These are phyloP conservation scores for Pimpla rufipes DNA, from an alignment of 2,888 invertebrate genomes.

Conservation along the genomic window DNA sequence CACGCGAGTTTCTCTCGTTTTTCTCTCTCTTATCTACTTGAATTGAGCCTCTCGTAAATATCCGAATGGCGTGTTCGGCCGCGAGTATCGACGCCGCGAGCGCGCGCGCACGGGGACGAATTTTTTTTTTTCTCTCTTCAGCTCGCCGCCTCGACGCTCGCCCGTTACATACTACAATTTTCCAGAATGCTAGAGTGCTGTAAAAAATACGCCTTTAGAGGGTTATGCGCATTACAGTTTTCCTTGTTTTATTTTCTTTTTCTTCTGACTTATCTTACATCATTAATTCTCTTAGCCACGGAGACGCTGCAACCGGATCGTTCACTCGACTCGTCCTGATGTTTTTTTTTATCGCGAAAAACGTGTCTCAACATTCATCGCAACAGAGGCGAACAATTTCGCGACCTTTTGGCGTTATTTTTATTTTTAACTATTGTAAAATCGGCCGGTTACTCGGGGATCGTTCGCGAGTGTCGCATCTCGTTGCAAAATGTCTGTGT, in stretches of 20 bases:
- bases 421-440: conserved; percentile 52
- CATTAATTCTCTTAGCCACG: conserved; percentile 61
- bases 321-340: conserved; percentile 38
- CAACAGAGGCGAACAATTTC: neutral
- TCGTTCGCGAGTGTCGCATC: conserved; percentile 51
- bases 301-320: conserved; percentile 59
- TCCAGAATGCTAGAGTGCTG: conserved; percentile 85
- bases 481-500: conserved; percentile 62
- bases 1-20: conserved; percentile 43
- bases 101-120: neutral
- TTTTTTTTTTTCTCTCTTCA: neutral
- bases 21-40: conserved; percentile 42
- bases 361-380: neutral
- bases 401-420: neutral
- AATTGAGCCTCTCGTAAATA: conserved; percentile 53
- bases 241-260: conserved; percentile 75
- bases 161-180: conserved; percentile 73
- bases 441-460: conserved; percentile 35
- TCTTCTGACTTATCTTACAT: conserved; percentile 69
- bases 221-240: conserved; percentile 80
- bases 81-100: conserved; percentile 54
- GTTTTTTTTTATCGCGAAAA: neutral
- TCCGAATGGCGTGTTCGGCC: conserved; percentile 39
- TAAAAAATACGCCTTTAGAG: conserved; percentile 84
- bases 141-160: conserved; percentile 27